A percentile compares a stretch with the other conserved stretches of the same genome.
Evolutionary conservation across 2,113 vertebrate species (phyloP).

Genomic region (Leptobrachium ailaonicum): DNA sequence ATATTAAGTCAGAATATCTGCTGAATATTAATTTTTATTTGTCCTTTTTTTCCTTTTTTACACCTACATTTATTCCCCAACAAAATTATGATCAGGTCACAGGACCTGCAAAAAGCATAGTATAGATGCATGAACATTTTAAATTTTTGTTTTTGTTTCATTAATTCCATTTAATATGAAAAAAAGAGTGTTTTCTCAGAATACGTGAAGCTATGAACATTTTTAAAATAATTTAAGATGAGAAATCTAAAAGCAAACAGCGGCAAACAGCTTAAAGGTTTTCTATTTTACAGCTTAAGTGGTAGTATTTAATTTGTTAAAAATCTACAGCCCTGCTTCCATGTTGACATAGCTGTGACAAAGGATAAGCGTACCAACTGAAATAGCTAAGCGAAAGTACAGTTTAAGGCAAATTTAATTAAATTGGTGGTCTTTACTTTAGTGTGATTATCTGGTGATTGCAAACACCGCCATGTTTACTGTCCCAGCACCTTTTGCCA

Average conservation of each 20-base stretch:
- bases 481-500: background rate
- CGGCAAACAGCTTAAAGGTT: background rate
- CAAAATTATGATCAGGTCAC: too few species aligned
- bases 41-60: too few species aligned
- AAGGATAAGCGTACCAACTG: background rate
- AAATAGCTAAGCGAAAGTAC: constrained; percentile 1
- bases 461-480: constrained; percentile 16
- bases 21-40: too few species aligned
- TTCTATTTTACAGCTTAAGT: background rate
- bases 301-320: background rate
- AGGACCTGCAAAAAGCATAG: too few species aligned
- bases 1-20: too few species aligned
- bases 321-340: background rate
- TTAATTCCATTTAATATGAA: background rate
- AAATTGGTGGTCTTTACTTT: constrained; percentile 12
- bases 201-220: background rate
- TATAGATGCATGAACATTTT: too few species aligned
- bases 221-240: background rate
- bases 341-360: constrained; percentile 26
- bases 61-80: too few species aligned
- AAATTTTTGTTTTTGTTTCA: background rate
- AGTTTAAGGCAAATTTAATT: constrained; percentile 28
- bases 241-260: background rate
- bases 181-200: background rate
- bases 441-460: constrained; percentile 1